Evolutionary conservation across 2,888 invertebrate species (phyloP).

Genomic region (Synanthedon tipuliformis): DNA sequence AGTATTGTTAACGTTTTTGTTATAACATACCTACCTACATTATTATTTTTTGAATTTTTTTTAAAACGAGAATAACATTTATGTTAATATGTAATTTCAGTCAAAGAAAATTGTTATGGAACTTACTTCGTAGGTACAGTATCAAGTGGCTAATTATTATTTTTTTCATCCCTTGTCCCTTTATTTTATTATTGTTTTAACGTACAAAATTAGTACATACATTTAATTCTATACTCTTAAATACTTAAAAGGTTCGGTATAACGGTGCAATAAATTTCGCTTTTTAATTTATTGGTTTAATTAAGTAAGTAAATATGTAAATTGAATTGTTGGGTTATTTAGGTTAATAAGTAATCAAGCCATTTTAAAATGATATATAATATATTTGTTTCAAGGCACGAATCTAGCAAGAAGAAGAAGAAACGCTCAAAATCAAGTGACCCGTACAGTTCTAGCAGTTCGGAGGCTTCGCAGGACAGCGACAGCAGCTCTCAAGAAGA

Average conservation of each 20-base stretch:
- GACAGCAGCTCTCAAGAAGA: constrained; percentile 47
- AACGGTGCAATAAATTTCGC: too few relatives aligned
- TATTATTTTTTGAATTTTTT: constrained; percentile 1
- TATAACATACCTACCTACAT: constrained; percentile 1
- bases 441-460: constrained; percentile 59
- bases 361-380: background rate
- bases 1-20: constrained; percentile 26
- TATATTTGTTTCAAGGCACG: constrained; percentile 35
- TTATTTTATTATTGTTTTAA: too few relatives aligned
- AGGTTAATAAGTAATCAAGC: constrained; percentile 4
- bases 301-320: background rate
- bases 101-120: constrained; percentile 58
- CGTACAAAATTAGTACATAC: too few relatives aligned
- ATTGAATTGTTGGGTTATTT: background rate
- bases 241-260: too few relatives aligned
- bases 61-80: constrained; percentile 6
- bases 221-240: too few relatives aligned
- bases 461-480: constrained; percentile 44
- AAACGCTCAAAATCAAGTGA: constrained; percentile 70
- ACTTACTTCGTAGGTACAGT: constrained; percentile 55
- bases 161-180: too few relatives aligned
- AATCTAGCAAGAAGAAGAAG: constrained; percentile 65
- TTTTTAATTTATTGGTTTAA: too few relatives aligned
- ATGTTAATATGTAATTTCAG: constrained; percentile 39
- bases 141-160: background rate